Base-by-base conservation (phyloP, 2,888 invertebrate genomes). In the Dicyrtomina minuta region DNA sequence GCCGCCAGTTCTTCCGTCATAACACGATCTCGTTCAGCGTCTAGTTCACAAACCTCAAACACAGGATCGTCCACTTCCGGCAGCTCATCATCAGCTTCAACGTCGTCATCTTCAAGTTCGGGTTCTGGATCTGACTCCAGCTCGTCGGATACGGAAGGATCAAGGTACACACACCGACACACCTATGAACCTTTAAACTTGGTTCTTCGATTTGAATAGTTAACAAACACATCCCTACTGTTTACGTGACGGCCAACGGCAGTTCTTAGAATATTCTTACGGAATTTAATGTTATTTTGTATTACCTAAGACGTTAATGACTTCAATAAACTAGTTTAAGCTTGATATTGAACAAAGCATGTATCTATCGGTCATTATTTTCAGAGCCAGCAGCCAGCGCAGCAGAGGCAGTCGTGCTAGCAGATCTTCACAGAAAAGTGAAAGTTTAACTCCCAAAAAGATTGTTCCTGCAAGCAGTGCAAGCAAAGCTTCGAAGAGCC, bases 81-180 rank as follows among this genome's bases (percentile, higher is more conserved):
- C n/a, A 41, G 41, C 4, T 59, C 67, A 26, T 68, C 68, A 5
- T 68, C 68, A 2, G 53, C 79, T 15, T 79, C 80, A n/a, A 79
- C 80, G 12, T 79, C 81, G 78, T 79, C 83, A 78, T 58, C 81
- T 79, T 66, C 82, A 79, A 66, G 82, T 67, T 75, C 81, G 78
- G 68, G 83, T 33, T 80, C 80, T 24, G 78, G 78, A 41, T 79
- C 78, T 61, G 80, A 80, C 20, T 80, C 80, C 1, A 80, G 79
- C 66, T 79, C 79, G 46, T 80, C 72, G 10, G 70, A 59, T 53
- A 68, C 72, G 13, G 70, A 39, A 26, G 70, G 65, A 15, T 68
- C 68, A n/a, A 66, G 67, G 71, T 70, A 27, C n/a, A n/a, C n/a
- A n/a, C n/a, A 55, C 53, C 2, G 44, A 59, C 24, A 55, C 22